phyloP scores from a whole-genome alignment of 2,113 vertebrate species.

The Thalassoma bifasciatum region DNA sequence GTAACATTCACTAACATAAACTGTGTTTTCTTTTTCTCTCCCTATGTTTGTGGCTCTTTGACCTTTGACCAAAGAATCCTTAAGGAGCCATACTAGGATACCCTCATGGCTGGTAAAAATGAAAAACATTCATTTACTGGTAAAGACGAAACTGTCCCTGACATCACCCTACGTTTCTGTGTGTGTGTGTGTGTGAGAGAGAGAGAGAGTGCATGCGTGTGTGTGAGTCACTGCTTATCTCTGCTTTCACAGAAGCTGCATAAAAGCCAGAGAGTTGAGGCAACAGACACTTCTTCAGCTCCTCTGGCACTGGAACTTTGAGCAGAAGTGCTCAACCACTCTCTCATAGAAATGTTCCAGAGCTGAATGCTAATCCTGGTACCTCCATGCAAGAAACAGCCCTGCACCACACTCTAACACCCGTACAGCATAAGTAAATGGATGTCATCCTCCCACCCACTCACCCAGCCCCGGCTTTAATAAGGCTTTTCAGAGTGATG shows the following conservation, averaged over 20 bases:
- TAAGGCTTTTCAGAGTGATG: constrained; percentile 60
- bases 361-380: constrained; percentile 57
- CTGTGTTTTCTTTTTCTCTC: constrained; percentile 10
- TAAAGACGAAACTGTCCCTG: constrained; percentile 56
- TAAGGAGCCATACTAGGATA: constrained; percentile 60
- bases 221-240: constrained; percentile 66
- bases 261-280: constrained; percentile 73
- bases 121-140: constrained; percentile 49
- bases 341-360: constrained; percentile 56
- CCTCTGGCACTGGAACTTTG: constrained; percentile 60
- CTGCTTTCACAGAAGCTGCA: constrained; percentile 65
- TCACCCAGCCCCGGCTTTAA: constrained; percentile 35
- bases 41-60: constrained; percentile 33
- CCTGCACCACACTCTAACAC: constrained; percentile 37
- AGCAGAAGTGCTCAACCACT: constrained; percentile 64
- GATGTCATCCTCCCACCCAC: constrained; percentile 15
- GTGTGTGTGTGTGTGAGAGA: constrained; percentile 14
- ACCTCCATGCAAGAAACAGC: constrained; percentile 59
- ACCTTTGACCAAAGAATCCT: constrained; percentile 66
- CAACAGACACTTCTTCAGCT: constrained; percentile 56
- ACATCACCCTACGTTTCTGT: constrained; percentile 59
- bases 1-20: constrained; percentile 45
- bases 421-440: constrained; percentile 62
- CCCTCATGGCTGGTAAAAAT: constrained; percentile 69
- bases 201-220: constrained; percentile 12